A percentile compares a stretch with the other conserved stretches of the same genome.
phyloP scores from a whole-genome alignment of 2,797 vertebrate species.

The Podargus strigoides region DNA sequence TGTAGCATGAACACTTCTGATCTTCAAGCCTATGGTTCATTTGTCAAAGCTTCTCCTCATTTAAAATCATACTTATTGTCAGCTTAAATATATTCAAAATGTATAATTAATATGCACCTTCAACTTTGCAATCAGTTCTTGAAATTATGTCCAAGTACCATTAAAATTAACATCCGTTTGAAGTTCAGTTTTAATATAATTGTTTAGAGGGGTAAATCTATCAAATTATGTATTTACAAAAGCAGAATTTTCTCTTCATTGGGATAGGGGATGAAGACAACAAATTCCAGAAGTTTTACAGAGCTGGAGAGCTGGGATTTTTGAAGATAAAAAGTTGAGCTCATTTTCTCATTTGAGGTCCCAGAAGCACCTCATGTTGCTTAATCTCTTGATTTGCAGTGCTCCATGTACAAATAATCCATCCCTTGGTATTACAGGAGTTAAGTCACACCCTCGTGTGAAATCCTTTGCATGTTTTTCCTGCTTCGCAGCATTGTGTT shows the following conservation, averaged over 20 bases:
- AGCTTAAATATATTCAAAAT: not conserved
- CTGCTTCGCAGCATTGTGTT: rapidly evolving
- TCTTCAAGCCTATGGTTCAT: not conserved
- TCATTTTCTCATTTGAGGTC: not conserved
- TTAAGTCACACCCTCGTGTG: not conserved
- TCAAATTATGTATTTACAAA: not conserved
- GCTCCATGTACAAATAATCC: not conserved
- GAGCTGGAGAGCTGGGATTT: not conserved
- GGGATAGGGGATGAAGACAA: not conserved
- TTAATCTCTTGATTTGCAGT: not conserved
- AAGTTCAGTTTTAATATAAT: not conserved
- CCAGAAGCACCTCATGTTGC: not conserved
- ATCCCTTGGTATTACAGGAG: not conserved
- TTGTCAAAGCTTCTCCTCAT: not conserved
- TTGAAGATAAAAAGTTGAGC: not conserved
- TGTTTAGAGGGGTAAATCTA: not conserved
- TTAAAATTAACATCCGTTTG: not conserved
- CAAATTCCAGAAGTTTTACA: not conserved
- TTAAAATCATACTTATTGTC: not conserved
- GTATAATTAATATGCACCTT: not conserved
- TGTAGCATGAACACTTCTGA: not conserved
- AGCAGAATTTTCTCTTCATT: not conserved
- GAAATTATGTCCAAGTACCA: rapidly evolving
- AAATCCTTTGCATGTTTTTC: not conserved
- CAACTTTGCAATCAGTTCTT: not conserved